These are phyloP conservation scores for Tuta absoluta DNA, from an alignment of 2,888 invertebrate genomes.

Conservation along the genomic window DNA sequence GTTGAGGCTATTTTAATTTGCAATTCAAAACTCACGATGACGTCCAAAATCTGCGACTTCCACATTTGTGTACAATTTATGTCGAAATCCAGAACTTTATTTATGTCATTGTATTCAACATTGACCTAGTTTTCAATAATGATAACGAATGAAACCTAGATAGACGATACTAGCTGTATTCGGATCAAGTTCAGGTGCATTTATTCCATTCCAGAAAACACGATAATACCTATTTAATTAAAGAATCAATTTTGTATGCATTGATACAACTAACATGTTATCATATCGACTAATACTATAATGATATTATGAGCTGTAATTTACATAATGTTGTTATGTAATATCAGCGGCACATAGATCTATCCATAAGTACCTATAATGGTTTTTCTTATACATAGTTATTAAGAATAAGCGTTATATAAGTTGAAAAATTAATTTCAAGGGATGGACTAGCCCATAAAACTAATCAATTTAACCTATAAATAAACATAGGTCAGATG, in stretches of 20 bases:
- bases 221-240: neutral
- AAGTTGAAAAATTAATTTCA: too few species aligned
- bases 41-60: too few species aligned
- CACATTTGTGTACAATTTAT: too few species aligned
- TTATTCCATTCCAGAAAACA: constrained; percentile 7
- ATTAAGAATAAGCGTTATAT: too few species aligned
- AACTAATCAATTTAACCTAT: too few species aligned
- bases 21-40: neutral
- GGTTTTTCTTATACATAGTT: too few species aligned
- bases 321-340: neutral
- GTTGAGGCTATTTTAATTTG: neutral
- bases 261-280: neutral
- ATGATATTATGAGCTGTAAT: neutral
- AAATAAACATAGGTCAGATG: too few species aligned
- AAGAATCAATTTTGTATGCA: neutral
- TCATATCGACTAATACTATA: neutral
- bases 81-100: too few species aligned
- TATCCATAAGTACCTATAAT: too few species aligned
- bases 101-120: neutral
- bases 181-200: neutral
- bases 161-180: neutral
- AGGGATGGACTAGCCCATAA: too few species aligned
- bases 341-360: too few species aligned
- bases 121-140: constrained; percentile 16
- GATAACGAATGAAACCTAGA: neutral